Evolutionary conservation across 53 echinoderm and acorn worm genomes (phyloP), one percentile per base, ranked within the genome.

Genomic region (Patiria pectinifera): DNA sequence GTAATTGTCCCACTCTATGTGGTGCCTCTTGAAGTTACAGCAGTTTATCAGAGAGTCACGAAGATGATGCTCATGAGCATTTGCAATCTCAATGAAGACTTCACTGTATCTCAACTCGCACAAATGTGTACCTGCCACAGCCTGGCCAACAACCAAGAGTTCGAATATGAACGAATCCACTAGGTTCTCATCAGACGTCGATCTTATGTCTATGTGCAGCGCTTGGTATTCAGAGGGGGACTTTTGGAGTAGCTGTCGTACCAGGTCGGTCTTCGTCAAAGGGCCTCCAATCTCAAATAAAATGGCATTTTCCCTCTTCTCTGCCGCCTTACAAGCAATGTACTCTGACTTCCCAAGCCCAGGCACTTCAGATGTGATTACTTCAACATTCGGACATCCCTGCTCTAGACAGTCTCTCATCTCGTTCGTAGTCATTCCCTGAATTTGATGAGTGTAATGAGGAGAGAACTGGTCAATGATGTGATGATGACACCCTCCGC

Each of bases 401-500:
- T 80, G 80, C 43, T 53, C 76, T 16, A 93, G 71, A 76, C 93
- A 93, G 16, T 87, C 66, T 18, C 44, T 83, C 93, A 93, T 93
- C 45, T 93, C 93, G 71, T 80, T 82, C 47, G 82, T 48, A 16
- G 82, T 89, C 59, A 93, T 76, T 16, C 93, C 93, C 24, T 89
- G 89, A 24, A 93, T 59, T 74, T 59, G 45, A 60, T 93, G 93
- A 16, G 83, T 93, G 83, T 48, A 89, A 19, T 89, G 49, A 12
- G 93, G 93, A 82, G 93, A 93, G 77, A 93, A 93, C 59, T 89
- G 93, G 83, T 93, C 93, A 59, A 93, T 93, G 60, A 93, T 93
- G 61, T 93, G 93, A 77, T 93, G 93, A 48, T 93, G 87, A 35
- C 89, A 69, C 10, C 89, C 93, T 74, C 83, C 93, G 16, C 93